Base-by-base conservation (phyloP, 2,797 vertebrate species). In the Mormyrops boulengeri region DNA sequence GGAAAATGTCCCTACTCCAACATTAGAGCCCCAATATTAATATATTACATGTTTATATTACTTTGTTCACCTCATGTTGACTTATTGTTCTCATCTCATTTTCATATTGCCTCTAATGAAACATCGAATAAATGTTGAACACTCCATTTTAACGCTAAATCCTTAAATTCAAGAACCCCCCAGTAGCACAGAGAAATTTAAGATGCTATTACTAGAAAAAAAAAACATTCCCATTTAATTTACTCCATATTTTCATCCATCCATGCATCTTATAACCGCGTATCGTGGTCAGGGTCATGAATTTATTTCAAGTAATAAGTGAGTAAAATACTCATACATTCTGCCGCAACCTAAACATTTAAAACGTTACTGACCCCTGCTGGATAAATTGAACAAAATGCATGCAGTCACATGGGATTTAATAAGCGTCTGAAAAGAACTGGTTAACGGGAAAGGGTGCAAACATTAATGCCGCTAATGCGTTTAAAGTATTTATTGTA, bases 351-450 rank as follows among this genome's bases (percentile, higher is more conserved):
- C 30, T 41, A 55, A 53, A 57, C 12, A 19, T n/a, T 34, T 22
- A 55, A 22, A 44, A 88, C 41, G 9, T 66, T 88, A 47, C 87
- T 88, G 87, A 26, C 87, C 87, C 22, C 55, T 88, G 41, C 87
- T 66, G 87, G 60, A 47, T 14, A 49, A 34, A 38, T n/a, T 7
- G 11, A 0, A 69, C n/a, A 49, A 66, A 88, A 47, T 50, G 3
- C 44, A 88, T 26, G 44, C 57, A 87, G 30, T 87, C 26, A 69
- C 41, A 41, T 14, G 11, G 34, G 55, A 62, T 62, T 30, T 47
- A 34, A 52, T 53, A 87, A 17, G 26, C 49, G 0, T 17, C 50
- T 87, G 49, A 55, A 86, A 86, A 41, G n/a, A 52, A 85, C 19
- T 49, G 82, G 82, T 49, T 52, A 85, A 5, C n/a, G 34, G 6